These are phyloP conservation scores for Drosophila azteca DNA, from an alignment of 1,140 invertebrate species.

Conservation along the genomic window DNA sequence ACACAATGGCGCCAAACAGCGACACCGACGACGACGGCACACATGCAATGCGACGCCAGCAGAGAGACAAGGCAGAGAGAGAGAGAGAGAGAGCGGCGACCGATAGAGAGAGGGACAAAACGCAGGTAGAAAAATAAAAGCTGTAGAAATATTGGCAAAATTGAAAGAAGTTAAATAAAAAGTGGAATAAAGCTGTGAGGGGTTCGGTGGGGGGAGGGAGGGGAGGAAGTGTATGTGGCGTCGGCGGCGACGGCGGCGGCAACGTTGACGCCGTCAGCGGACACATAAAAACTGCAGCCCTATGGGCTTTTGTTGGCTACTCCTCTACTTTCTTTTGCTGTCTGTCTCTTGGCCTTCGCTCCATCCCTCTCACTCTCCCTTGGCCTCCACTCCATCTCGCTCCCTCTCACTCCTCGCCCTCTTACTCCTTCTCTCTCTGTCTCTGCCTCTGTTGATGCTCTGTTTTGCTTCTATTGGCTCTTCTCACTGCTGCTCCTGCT, in stretches of 20 bases:
- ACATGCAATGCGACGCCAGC: conserved; percentile 67
- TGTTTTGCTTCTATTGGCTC: conserved; percentile 20
- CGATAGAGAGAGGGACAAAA: background rate
- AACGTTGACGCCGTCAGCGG: conserved; percentile 37
- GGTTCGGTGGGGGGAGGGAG: background rate
- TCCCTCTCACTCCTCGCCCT: no score
- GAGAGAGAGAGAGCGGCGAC: background rate
- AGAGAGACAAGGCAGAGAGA: background rate
- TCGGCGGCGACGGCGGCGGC: conserved; percentile 16
- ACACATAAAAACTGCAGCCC: conserved; percentile 57
- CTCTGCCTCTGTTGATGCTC: no score
- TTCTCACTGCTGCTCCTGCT: conserved; percentile 18
- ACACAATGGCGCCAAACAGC: conserved; percentile 66
- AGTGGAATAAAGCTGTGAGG: conserved; percentile 6
- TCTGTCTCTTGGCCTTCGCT: no score
- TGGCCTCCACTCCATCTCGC: no score
- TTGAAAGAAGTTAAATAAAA: conserved; percentile 61
- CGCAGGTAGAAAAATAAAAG: conserved; percentile 69
- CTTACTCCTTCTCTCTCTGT: no score
- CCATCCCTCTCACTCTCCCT: no score
- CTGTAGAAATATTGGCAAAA: conserved; percentile 75
- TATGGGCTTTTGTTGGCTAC: background rate
- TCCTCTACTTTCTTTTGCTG: no score
- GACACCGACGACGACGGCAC: conserved; percentile 55
- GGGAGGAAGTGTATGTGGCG: conserved; percentile 18